phyloP scores from a whole-genome alignment of 2,113 vertebrate species.

The Excalfactoria chinensis region DNA sequence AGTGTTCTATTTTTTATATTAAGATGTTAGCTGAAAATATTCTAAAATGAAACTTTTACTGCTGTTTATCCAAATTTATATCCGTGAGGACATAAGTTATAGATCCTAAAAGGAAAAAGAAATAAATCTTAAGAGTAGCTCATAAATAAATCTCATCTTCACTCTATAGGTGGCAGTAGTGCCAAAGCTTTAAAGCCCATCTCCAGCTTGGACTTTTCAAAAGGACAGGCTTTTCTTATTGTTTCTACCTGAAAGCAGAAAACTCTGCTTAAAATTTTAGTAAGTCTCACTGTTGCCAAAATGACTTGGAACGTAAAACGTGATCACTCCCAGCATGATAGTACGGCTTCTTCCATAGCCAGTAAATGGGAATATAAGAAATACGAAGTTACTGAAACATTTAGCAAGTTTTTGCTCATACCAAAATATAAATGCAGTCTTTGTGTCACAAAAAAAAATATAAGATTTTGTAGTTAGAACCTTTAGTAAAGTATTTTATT shows the following conservation, averaged over 20 bases:
- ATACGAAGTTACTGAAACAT: not conserved
- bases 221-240: not conserved
- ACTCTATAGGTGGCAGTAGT: slow-evolving; percentile 59
- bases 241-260: not conserved
- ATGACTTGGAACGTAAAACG: not conserved
- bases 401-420: not conserved
- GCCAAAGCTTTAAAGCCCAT: not conserved
- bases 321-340: not conserved
- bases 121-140: fast-evolving
- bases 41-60: not conserved
- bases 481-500: not conserved
- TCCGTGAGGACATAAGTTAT: not conserved
- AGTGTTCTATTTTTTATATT: not conserved
- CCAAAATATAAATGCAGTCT: not conserved
- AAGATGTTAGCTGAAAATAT: not conserved
- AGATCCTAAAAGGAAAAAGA: not conserved
- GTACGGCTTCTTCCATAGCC: not conserved
- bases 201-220: not conserved
- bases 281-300: not conserved
- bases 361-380: not conserved
- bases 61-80: not conserved
- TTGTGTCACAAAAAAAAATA: not conserved
- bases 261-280: not conserved
- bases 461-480: not conserved
- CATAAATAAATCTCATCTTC: not conserved